phyloP scores from a whole-genome alignment of 2,888 invertebrate species.

The Macrosoma leucophasiata region DNA sequence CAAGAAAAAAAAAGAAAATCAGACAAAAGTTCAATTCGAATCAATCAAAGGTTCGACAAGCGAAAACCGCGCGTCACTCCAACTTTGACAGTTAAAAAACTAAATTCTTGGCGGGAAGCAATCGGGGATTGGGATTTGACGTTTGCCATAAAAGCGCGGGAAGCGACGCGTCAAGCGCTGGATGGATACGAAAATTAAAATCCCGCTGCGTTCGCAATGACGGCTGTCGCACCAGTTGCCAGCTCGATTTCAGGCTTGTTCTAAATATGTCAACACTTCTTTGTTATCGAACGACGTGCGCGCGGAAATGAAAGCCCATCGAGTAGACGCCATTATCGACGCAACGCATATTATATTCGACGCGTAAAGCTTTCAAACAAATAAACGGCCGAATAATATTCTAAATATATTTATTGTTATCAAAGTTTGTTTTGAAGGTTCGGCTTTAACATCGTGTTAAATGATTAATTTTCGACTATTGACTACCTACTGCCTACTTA shows the following conservation, averaged over 20 bases:
- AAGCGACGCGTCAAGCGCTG: conserved; percentile 44
- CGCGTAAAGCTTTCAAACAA: conserved; percentile 31
- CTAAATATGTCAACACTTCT: conserved; percentile 75
- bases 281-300: conserved; percentile 68
- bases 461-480: background rate
- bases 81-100: conserved; percentile 61
- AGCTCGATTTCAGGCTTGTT: conserved; percentile 73
- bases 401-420: conserved; percentile 14
- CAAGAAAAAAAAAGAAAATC: too few species aligned
- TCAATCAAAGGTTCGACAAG: conserved; percentile 47
- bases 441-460: background rate
- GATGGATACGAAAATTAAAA: conserved; percentile 74
- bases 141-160: conserved; percentile 56
- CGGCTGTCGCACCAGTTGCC: conserved; percentile 55
- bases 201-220: conserved; percentile 58
- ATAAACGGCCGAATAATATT: too few species aligned
- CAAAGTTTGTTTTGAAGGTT: background rate
- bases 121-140: conserved; percentile 53
- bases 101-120: conserved; percentile 50
- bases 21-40: conserved; percentile 49
- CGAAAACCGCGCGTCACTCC: conserved; percentile 46
- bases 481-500: conserved; percentile 3
- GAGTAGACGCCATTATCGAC: conserved; percentile 64
- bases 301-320: conserved; percentile 73
- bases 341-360: conserved; percentile 55